Conservation (phyloP, 2,888 invertebrate species). For the Xylota sylvarum region DNA sequence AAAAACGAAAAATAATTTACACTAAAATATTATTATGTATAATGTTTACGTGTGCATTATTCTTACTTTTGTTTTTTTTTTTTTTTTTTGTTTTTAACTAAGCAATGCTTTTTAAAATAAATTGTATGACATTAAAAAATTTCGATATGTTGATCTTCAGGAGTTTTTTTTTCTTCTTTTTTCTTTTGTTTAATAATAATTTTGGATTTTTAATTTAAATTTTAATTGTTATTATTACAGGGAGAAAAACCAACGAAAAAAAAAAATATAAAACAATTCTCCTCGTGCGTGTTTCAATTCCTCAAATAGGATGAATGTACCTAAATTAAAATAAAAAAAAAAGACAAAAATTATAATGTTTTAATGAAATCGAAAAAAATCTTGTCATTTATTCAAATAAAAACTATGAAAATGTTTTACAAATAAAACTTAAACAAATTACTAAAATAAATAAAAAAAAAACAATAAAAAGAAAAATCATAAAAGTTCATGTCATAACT, state of each 20-base stretch:
- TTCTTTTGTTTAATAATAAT: constrained; percentile 1
- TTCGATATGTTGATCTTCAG: constrained; percentile 68
- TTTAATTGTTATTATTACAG: constrained; percentile 43
- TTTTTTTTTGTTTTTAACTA: constrained; percentile 44
- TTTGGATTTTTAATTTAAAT: constrained; percentile 11
- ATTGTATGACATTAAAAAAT: constrained; percentile 53
- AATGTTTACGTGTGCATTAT: constrained; percentile 48
- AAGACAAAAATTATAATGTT: constrained; percentile 36
- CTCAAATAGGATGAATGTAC: constrained; percentile 51
- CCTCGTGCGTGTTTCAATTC: constrained; percentile 71
- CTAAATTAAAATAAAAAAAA: constrained; percentile 21
- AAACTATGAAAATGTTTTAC: constrained; percentile 64
- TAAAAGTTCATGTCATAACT: constrained; percentile 40
- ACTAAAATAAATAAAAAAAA: constrained; percentile 65
- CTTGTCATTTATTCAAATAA: constrained; percentile 71
- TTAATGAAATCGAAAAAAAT: constrained; percentile 70
- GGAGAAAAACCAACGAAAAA: constrained; percentile 60
- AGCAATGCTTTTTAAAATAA: constrained; percentile 57
- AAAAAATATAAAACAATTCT: constrained; percentile 59
- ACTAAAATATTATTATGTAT: constrained; percentile 45
- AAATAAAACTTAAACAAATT: constrained; percentile 56
- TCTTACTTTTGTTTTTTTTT: background rate
- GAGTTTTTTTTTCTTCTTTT: constrained; percentile 11
- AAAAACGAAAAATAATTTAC: constrained; percentile 34
- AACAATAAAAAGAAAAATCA: constrained; percentile 25